A percentile compares a stretch with the other conserved stretches of the same genome.
phyloP scores from a whole-genome alignment of 1,140 invertebrate species.

The Camponotus pennsylvanicus region DNA sequence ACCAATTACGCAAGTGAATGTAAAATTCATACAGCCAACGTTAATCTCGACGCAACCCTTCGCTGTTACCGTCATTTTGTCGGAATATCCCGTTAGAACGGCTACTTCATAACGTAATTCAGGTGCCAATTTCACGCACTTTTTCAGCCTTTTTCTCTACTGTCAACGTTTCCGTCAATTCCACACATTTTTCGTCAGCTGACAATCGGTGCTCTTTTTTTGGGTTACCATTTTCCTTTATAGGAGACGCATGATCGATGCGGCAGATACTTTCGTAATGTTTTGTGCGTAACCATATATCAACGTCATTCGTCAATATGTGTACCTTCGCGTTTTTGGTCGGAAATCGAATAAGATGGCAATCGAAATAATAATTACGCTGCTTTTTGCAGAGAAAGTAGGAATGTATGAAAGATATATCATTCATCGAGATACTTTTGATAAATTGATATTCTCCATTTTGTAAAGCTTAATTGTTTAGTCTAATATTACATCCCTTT shows the following conservation, averaged over 20 bases:
- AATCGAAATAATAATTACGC: slow-evolving; percentile 36
- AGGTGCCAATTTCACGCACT: slow-evolving; percentile 40
- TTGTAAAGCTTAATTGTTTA: not conserved
- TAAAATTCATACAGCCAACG: slow-evolving; percentile 57
- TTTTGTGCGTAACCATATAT: slow-evolving; percentile 32
- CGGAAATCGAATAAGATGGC: not conserved
- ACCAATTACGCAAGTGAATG: slow-evolving; percentile 48
- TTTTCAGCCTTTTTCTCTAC: slow-evolving; percentile 25
- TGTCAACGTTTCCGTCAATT: slow-evolving; percentile 29
- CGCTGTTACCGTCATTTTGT: slow-evolving; percentile 32
- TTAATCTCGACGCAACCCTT: slow-evolving; percentile 35
- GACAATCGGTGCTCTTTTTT: slow-evolving; percentile 12
- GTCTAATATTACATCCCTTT: not conserved
- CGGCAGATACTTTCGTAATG: slow-evolving; percentile 9
- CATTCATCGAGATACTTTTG: not conserved
- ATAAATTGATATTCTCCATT: not conserved
- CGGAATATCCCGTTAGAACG: slow-evolving; percentile 45
- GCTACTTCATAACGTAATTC: slow-evolving; percentile 53
- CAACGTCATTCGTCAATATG: slow-evolving; percentile 56
- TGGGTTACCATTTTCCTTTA: slow-evolving; percentile 8
- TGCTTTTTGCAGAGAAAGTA: not conserved
- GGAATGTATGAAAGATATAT: not conserved
- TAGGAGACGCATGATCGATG: slow-evolving; percentile 53
- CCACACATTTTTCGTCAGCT: slow-evolving; percentile 46
- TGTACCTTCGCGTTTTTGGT: not conserved